Percentiles rank a stretch among this genome's conserved stretches.
Evolutionary conservation across 2,797 vertebrate genomes (phyloP).

Genomic region (Paedocypris micromegethes): DNA sequence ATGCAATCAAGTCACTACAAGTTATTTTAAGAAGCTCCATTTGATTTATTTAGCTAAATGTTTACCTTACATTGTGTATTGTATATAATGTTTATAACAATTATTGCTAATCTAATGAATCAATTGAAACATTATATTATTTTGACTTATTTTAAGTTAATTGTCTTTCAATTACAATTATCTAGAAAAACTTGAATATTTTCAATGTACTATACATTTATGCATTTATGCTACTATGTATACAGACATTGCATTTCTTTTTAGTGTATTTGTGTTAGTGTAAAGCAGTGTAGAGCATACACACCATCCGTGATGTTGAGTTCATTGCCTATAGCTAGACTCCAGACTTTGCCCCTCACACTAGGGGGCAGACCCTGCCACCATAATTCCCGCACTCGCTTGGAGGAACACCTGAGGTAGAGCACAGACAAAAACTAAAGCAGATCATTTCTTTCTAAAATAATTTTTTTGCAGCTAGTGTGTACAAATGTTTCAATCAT

Average conservation of each 20-base stretch:
- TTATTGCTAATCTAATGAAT: too few relatives aligned
- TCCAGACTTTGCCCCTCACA: conserved; percentile 91
- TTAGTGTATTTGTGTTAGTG: not conserved
- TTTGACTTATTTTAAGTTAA: too few relatives aligned
- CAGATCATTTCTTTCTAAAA: not conserved
- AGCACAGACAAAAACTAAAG: not conserved
- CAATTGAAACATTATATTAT: too few relatives aligned
- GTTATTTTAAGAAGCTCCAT: not conserved
- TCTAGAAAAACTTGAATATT: too few relatives aligned
- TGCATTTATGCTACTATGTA: too few relatives aligned
- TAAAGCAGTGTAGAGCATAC: not conserved
- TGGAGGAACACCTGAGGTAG: conserved; percentile 78
- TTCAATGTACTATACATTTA: not conserved
- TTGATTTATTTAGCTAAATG: not conserved
- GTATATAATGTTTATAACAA: too few relatives aligned
- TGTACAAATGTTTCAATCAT: not conserved
- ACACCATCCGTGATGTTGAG: conserved; percentile 92
- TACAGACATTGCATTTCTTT: not conserved
- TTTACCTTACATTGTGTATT: too few relatives aligned
- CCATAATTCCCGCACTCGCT: conserved; percentile 87
- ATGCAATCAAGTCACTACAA: not conserved
- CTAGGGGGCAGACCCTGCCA: conserved; percentile 95
- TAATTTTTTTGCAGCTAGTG: not conserved
- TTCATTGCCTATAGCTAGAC: conserved; percentile 90
- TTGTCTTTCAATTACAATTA: too few relatives aligned